Conservation (phyloP, 2,113 vertebrate genomes). For the Cervus canadensis region DNA sequence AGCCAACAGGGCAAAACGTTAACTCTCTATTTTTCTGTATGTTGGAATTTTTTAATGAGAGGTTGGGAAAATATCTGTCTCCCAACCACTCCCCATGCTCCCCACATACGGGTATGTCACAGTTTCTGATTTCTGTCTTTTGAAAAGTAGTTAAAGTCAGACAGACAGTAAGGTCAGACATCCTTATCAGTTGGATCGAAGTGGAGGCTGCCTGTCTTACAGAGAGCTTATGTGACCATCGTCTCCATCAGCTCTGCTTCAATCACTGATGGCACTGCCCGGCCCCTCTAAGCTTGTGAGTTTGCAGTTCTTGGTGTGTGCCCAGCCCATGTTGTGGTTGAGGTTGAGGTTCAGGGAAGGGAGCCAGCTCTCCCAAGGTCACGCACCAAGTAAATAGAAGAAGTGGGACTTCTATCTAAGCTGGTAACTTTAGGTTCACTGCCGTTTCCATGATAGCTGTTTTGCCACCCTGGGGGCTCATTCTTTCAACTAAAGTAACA, state of each 20-base stretch:
- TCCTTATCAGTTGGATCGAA: background rate
- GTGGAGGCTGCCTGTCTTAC: background rate
- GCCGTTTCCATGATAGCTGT: background rate
- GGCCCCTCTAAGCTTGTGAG: too few species aligned
- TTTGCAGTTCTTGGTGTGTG: background rate
- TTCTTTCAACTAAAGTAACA: background rate
- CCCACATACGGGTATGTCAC: background rate
- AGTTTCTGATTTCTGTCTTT: background rate
- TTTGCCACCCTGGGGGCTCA: background rate
- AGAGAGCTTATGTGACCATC: background rate
- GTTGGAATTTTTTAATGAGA: background rate
- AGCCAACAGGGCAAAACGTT: background rate
- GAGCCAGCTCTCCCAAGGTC: background rate
- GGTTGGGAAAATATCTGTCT: background rate
- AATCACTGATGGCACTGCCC: background rate
- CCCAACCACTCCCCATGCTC: too few species aligned
- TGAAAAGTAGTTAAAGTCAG: background rate
- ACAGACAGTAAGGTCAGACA: background rate
- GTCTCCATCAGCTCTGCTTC: background rate
- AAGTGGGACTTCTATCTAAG: background rate
- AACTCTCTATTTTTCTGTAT: background rate
- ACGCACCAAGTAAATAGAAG: background rate
- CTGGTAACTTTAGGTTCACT: background rate
- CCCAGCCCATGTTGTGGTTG: background rate
- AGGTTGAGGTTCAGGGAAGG: background rate